These are phyloP conservation scores for Remorina albescens DNA, from an alignment of 2,797 vertebrate genomes.

Conservation along the genomic window DNA sequence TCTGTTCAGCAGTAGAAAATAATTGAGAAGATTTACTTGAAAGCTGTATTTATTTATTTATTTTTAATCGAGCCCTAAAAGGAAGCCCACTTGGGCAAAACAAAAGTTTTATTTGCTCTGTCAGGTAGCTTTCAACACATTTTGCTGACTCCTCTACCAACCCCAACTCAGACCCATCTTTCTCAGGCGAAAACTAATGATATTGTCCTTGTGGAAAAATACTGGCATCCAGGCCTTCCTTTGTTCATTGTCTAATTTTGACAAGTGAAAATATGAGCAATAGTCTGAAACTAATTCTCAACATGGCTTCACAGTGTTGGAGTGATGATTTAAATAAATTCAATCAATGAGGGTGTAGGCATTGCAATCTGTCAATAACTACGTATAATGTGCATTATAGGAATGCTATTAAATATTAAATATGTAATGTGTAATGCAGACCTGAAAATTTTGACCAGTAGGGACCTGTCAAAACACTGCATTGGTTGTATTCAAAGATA, in stretches of 20 bases:
- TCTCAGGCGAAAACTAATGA: slow-evolving; percentile 73
- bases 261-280: slow-evolving; percentile 60
- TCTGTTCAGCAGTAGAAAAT: too few relatives aligned
- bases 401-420: background rate
- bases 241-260: slow-evolving; percentile 84
- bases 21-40: too few relatives aligned
- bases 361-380: background rate
- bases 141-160: slow-evolving; percentile 24
- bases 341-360: slow-evolving; percentile 7
- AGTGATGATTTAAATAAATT: slow-evolving; percentile 42
- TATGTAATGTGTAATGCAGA: background rate
- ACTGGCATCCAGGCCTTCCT: slow-evolving; percentile 80
- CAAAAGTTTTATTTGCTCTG: background rate
- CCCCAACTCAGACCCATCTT: slow-evolving; percentile 31
- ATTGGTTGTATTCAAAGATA: background rate
- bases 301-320: slow-evolving; percentile 34
- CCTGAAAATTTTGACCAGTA: background rate
- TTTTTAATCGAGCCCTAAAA: too few relatives aligned
- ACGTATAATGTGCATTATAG: background rate
- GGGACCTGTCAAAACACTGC: background rate
- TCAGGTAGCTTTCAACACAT: slow-evolving; percentile 28
- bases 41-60: too few relatives aligned
- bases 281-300: slow-evolving; percentile 50
- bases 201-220: slow-evolving; percentile 85
- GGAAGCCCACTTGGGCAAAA: too few relatives aligned